These are phyloP conservation scores for Sebastes matsubarae DNA, from an alignment of 2,797 vertebrate genomes.

Conservation along the genomic window DNA sequence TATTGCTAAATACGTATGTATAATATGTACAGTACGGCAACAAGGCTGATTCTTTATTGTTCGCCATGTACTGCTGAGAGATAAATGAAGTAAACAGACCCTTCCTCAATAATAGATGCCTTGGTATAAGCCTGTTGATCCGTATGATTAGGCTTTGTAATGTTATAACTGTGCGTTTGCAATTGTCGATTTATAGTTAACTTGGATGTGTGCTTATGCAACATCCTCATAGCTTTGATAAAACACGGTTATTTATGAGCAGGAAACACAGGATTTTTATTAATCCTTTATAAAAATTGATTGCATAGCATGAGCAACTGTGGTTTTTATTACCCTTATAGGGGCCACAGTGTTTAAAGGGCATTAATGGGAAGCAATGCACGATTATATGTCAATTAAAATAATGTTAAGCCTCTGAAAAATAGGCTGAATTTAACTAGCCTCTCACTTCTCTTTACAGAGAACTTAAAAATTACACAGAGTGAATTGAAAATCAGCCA, in stretches of 20 bases:
- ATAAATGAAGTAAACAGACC: neutral
- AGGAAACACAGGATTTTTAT: slow-evolving; percentile 46
- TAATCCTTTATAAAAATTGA: slow-evolving; percentile 53
- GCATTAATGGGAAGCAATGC: slow-evolving; percentile 51
- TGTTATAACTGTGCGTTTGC: neutral
- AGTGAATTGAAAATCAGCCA: slow-evolving; percentile 58
- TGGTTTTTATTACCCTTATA: slow-evolving; percentile 58
- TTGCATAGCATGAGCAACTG: slow-evolving; percentile 37
- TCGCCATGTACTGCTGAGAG: neutral
- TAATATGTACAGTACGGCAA: neutral
- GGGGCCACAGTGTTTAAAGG: slow-evolving; percentile 21
- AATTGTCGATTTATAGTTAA: neutral
- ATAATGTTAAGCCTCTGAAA: slow-evolving; percentile 52
- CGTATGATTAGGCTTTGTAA: neutral
- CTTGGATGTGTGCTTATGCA: neutral
- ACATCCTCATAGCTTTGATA: slow-evolving; percentile 22
- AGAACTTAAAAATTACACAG: slow-evolving; percentile 52
- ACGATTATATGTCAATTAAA: slow-evolving; percentile 62
- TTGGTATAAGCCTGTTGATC: neutral
- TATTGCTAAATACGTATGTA: too few species aligned
- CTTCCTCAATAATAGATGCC: neutral
- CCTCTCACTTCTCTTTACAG: slow-evolving; percentile 30
- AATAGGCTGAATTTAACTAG: slow-evolving; percentile 62
- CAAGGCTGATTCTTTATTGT: neutral
- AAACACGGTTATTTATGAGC: slow-evolving; percentile 41